Conservation (phyloP, 2,888 invertebrate species). For the Drosophila emarginata region DNA sequence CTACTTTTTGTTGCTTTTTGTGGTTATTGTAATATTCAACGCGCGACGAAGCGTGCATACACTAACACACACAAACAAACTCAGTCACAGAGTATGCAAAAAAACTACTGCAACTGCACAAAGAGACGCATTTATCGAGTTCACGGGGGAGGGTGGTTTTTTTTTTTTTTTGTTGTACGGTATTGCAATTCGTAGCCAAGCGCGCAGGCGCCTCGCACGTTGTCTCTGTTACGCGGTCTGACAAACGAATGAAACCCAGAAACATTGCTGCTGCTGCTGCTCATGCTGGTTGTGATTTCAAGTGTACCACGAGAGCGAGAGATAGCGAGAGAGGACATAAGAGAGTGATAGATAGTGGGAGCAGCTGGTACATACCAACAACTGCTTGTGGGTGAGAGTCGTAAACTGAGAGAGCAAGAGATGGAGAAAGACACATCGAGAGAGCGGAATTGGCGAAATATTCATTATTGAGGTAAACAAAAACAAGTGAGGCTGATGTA, state of each 20-base stretch:
- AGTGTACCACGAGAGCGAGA: conserved; percentile 22
- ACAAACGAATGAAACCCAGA: conserved; percentile 54
- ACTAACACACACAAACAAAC: not conserved
- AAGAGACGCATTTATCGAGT: conserved; percentile 30
- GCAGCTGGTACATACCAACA: conserved; percentile 42
- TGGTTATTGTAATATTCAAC: conserved; percentile 51
- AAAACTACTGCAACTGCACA: conserved; percentile 37
- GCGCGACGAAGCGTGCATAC: conserved; percentile 61
- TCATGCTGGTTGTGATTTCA: conserved; percentile 26
- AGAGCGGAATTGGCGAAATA: conserved; percentile 5
- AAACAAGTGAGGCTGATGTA: conserved; percentile 55
- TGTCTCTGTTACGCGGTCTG: conserved; percentile 58
- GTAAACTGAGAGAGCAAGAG: conserved; percentile 7
- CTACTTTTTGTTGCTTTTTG: conserved; percentile 32
- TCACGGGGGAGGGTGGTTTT: conserved; percentile 23
- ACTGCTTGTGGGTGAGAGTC: conserved; percentile 52
- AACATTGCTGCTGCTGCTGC: conserved; percentile 12
- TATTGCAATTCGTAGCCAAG: conserved; percentile 46
- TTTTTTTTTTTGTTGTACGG: conserved; percentile 30
- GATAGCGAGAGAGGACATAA: not conserved
- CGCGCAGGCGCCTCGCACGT: conserved; percentile 75
- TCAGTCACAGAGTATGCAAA: conserved; percentile 50
- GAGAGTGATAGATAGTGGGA: conserved; percentile 36
- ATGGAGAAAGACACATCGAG: conserved; percentile 25
- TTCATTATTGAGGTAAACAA: conserved; percentile 36